A percentile compares a stretch with the other conserved stretches of the same genome.
Conservation (phyloP, 2,888 invertebrate genomes). For the Drosophila neotestacea region DNA sequence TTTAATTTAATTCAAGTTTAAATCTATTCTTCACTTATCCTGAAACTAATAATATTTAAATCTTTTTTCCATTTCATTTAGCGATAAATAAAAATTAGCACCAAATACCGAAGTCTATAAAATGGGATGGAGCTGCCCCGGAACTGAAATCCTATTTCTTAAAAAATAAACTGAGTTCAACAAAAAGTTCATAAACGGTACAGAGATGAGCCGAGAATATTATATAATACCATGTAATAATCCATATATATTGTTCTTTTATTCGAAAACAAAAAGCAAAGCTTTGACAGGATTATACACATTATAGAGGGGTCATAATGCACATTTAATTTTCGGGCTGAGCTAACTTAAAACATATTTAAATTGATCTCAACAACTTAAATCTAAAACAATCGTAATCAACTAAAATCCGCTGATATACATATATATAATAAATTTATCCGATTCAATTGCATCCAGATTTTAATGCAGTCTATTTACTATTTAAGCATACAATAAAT, state of each 20-base stretch:
- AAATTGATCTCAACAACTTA: conserved; percentile 68
- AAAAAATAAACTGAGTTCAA: conserved; percentile 9
- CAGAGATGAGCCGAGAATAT: conserved; percentile 14
- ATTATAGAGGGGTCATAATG: conserved; percentile 15
- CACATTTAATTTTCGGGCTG: conserved; percentile 16
- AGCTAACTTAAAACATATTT: conserved; percentile 50
- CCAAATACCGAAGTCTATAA: conserved; percentile 33
- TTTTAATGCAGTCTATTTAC: conserved; percentile 3
- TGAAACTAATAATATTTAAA: conserved; percentile 19
- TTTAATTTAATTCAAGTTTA: conserved; percentile 27
- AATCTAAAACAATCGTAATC: conserved; percentile 37
- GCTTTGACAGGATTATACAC: conserved; percentile 16
- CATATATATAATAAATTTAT: neutral
- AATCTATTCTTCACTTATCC: conserved; percentile 2
- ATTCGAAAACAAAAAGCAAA: conserved; percentile 10
- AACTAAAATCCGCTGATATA: conserved; percentile 8
- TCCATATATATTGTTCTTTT: conserved; percentile 10
- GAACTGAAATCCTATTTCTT: conserved; percentile 16
- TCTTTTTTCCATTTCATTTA: conserved; percentile 16
- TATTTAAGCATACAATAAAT: conserved; percentile 7
- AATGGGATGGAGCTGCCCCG: conserved; percentile 11
- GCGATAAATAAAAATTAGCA: conserved; percentile 61
- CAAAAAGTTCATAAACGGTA: conserved; percentile 9
- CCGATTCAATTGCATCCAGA: conserved; percentile 8
- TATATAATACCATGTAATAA: conserved; percentile 17